Evolutionary conservation across 2,113 vertebrate species (phyloP).

Genomic region (Rhinoderma darwinii): DNA sequence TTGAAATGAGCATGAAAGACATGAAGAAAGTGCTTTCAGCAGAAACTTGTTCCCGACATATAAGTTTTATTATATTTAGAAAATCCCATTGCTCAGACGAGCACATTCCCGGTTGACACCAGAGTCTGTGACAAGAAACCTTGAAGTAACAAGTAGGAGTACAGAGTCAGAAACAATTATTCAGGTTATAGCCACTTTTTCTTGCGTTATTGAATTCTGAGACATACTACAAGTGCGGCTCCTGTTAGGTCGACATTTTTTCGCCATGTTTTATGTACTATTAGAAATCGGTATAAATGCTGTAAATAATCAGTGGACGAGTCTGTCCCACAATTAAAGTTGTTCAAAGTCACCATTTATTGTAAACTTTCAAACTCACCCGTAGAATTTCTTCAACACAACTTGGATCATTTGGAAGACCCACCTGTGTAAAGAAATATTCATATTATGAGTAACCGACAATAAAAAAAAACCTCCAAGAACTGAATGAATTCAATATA

Average conservation of each 20-base stretch:
- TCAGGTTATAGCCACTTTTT: conserved; percentile 29
- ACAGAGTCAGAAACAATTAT: conserved; percentile 37
- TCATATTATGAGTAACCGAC: not conserved
- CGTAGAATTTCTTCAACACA: conserved; percentile 97
- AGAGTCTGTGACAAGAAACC: conserved; percentile 26
- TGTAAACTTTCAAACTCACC: conserved; percentile 77
- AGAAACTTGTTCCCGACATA: conserved; percentile 18
- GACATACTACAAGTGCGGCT: conserved; percentile 11
- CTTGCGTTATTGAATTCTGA: conserved; percentile 40
- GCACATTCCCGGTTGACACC: conserved; percentile 4
- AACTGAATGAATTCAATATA: not conserved
- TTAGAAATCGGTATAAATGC: conserved; percentile 21
- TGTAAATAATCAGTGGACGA: conserved; percentile 13
- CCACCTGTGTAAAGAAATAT: conserved; percentile 79
- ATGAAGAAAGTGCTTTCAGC: conserved; percentile 19
- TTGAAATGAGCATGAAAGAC: conserved; percentile 17
- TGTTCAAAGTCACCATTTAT: not conserved
- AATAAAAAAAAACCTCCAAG: not conserved
- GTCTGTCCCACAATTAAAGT: not conserved
- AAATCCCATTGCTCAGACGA: conserved; percentile 24
- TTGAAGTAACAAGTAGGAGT: conserved; percentile 33
- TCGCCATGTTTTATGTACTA: conserved; percentile 7
- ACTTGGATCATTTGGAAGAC: conserved; percentile 90
- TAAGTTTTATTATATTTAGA: conserved; percentile 34
- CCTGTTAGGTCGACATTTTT: conserved; percentile 31